Base-by-base conservation (phyloP, 2,113 vertebrate species). In the Calyptommatus sinebrachiatus region DNA sequence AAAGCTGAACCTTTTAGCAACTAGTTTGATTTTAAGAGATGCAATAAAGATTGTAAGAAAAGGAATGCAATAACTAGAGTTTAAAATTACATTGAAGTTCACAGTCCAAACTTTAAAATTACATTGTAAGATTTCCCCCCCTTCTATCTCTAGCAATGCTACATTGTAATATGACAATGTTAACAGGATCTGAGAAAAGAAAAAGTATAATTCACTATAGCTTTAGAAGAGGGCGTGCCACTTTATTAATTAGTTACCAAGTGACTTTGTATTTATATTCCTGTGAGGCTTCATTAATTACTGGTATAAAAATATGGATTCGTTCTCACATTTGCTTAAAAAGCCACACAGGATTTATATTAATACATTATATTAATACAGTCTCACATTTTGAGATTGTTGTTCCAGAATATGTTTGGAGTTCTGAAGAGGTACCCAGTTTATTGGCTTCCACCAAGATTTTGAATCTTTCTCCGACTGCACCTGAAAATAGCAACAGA, bases 101-200 rank as follows among this genome's bases (percentile, higher is more conserved):
- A 57, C 14, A 57, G 53, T 57, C 18, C 18, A 57, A 57, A 57
- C 14, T 7, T 50, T 50, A 8, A 50, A 50, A 50, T 53, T 57
- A 57, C 53, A 18, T 18, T 57, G 53, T 14, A 57, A 18, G 53
- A 18, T 57, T 16, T 57, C 18, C 18, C 18, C 2, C 48, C 53
- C 14, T 57, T 57, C 53, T 18, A 57, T 57, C 16, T 18, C 53
- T 83, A 88, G 85, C 85, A 86, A 88, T 67, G 61, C 77, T 88
- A 83, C 81, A 70, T 20, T 76, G 77, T 79, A 88, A 69, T 82
- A 71, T 78, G 8, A 16, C 69, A 73, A n/a, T 82, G 78, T 50
- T 41, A 71, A 66, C 3, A 31, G 67, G 62, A 26, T 60, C 28
- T 67, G 53, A 62, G 50, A 41, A 68, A 73, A 69, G 73, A 73